A percentile compares a stretch with the other conserved stretches of the same genome.
These are phyloP conservation scores for Tachystola acroxantha DNA, from an alignment of 2,888 invertebrate species.

Conservation along the genomic window DNA sequence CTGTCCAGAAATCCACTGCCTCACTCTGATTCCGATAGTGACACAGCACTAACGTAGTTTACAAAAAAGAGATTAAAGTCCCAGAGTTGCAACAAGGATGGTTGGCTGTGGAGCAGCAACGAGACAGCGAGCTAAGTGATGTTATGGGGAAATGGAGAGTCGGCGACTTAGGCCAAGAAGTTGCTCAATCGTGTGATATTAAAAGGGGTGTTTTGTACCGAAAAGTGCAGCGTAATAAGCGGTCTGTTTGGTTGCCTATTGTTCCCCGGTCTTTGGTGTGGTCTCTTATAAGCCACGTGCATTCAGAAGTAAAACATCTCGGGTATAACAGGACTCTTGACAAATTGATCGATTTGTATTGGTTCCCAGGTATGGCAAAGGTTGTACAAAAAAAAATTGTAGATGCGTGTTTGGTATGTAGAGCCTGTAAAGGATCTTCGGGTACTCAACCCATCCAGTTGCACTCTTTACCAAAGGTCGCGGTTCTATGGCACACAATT, in stretches of 20 bases:
- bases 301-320: slow-evolving; percentile 14
- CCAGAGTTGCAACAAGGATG: slow-evolving; percentile 7
- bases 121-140: slow-evolving; percentile 4
- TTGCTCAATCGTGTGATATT: slow-evolving; percentile 12
- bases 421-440: slow-evolving; percentile 22
- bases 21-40: neutral
- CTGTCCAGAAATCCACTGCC: slow-evolving; percentile 13
- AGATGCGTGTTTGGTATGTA: slow-evolving; percentile 30
- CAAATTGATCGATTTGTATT: slow-evolving; percentile 22
- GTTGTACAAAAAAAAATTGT: slow-evolving; percentile 28
- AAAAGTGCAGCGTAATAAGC: slow-evolving; percentile 17
- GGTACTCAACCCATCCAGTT: slow-evolving; percentile 26
- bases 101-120: slow-evolving; percentile 10
- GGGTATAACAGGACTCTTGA: slow-evolving; percentile 17
- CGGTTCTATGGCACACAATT: slow-evolving; percentile 26
- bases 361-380: slow-evolving; percentile 23
- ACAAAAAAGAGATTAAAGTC: slow-evolving; percentile 9
- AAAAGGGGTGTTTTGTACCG: slow-evolving; percentile 9
- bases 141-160: too few species aligned
- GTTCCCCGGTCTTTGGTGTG: slow-evolving; percentile 19
- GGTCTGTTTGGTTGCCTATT: slow-evolving; percentile 12
- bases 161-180: neutral
- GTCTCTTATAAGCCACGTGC: slow-evolving; percentile 21
- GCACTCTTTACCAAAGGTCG: slow-evolving; percentile 28
- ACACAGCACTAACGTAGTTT: neutral